These are phyloP conservation scores for Amitus sp. DNA, from an alignment of 2,888 invertebrate genomes.

Conservation along the genomic window DNA sequence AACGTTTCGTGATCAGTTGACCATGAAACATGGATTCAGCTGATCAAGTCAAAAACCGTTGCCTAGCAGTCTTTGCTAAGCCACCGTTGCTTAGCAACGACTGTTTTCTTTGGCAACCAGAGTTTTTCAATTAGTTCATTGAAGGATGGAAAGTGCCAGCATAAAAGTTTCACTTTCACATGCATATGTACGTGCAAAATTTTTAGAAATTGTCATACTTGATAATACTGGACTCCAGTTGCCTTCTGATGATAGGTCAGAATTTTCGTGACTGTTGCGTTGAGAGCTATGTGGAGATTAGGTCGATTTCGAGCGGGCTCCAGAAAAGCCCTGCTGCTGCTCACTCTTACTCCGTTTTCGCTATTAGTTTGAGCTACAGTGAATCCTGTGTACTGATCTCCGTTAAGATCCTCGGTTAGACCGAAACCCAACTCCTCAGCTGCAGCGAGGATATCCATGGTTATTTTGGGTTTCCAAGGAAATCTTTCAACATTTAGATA, in stretches of 20 bases:
- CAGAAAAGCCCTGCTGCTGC: conserved; percentile 72
- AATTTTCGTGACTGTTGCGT: conserved; percentile 72
- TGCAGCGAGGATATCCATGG: conserved; percentile 72
- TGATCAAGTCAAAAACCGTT: no score
- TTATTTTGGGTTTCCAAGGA: conserved; percentile 72
- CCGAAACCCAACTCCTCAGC: conserved; percentile 73
- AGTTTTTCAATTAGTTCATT: no score
- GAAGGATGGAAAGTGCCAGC: no score
- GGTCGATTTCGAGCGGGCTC: conserved; percentile 69
- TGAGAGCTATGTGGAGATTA: conserved; percentile 73
- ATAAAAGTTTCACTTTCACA: no score
- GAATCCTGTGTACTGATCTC: conserved; percentile 72
- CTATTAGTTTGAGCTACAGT: conserved; percentile 74
- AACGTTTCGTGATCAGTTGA: no score
- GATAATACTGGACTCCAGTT: conserved; percentile 71
- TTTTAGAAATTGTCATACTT: conserved; percentile 46
- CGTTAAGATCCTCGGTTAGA: conserved; percentile 74
- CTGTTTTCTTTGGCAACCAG: no score
- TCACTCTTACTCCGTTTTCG: conserved; percentile 72
- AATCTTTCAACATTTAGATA: conserved; percentile 74
- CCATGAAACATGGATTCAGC: no score
- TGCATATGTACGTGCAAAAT: no score
- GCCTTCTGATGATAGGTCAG: conserved; percentile 68
- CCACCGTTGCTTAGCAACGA: no score
- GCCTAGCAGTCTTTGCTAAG: no score